Conservation (phyloP, 2,113 vertebrate species). For the Microtus ochrogaster region DNA sequence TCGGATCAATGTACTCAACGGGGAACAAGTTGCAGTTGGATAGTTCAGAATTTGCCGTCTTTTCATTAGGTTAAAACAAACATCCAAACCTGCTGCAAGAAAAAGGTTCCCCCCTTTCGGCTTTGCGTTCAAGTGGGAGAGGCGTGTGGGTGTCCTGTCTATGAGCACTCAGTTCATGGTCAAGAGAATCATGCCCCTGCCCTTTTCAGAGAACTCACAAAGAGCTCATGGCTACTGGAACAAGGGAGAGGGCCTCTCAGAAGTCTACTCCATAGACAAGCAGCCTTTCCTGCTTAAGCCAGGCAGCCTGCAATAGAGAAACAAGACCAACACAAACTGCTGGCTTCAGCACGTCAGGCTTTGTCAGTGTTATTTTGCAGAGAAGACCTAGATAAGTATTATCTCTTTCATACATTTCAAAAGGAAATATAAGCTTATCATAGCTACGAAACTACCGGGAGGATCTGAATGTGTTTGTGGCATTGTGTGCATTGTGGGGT, state of each 20-base stretch:
- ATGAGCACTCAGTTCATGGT: neutral
- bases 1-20: neutral
- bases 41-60: neutral
- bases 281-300: neutral
- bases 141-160: neutral
- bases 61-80: neutral
- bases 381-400: neutral
- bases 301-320: neutral
- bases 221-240: neutral
- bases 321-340: neutral
- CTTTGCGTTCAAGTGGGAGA: neutral
- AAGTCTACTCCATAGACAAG: neutral
- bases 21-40: neutral
- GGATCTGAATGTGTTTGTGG: neutral
- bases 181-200: neutral
- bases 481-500: neutral
- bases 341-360: neutral
- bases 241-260: neutral
- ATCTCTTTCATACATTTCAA: conserved; percentile 2
- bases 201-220: neutral
- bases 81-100: neutral
- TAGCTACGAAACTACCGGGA: conserved; percentile 24
- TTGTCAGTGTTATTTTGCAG: neutral
- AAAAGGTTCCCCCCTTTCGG: neutral
- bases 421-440: neutral